Evolutionary conservation across 2,888 invertebrate genomes (phyloP), one percentile per base, ranked within the genome.

Genomic region (Drosophila fulvimacula): DNA sequence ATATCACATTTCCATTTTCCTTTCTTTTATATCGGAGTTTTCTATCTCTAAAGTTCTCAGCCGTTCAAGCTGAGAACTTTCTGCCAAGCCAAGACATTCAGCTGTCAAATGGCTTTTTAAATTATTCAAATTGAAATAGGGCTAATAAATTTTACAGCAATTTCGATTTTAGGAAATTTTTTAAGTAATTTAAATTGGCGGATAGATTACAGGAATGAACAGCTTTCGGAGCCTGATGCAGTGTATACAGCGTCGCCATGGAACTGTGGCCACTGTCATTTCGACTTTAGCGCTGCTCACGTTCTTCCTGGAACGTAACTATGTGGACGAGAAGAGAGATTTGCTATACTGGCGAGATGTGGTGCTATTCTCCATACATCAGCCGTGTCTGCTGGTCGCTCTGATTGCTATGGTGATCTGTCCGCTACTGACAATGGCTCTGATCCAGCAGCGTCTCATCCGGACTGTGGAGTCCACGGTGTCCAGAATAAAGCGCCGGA

Each of bases 311-410:
- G 30, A 76, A 10, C 32, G 46, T 5, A 58, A 7, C 15, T 66
- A 48, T n/a, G 34, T 21, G 15, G 24, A 0, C 0, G 24, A 48
- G 4, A 9, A 56, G 24, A 17, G 58, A 1, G 69, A 78, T 13
- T 32, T 70, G 34, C 15, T 64, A 6, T 64, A 34, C 21, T 78
- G 69, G 76, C 13, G 34, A 0, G 17, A 58, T 1, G 0, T 42
- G 3, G 1, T 36, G 21, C 1, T 17, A 5, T 0, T 15, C 0
- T 19, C 21, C 10, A 1, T 4, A 1, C 15, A 38, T 1, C 15
- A 44, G 9, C 32, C 60, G 0, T 19, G 39, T 3, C 15, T 59
- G 6, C 0, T 34, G 9, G 2, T 36, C 7, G 11, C 68, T 3
- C 2, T 44, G 4, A 0, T n/a, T 2, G 17, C 61, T 17, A 0